phyloP scores from a whole-genome alignment of 2,797 vertebrate genomes.

The Mareca penelope region DNA sequence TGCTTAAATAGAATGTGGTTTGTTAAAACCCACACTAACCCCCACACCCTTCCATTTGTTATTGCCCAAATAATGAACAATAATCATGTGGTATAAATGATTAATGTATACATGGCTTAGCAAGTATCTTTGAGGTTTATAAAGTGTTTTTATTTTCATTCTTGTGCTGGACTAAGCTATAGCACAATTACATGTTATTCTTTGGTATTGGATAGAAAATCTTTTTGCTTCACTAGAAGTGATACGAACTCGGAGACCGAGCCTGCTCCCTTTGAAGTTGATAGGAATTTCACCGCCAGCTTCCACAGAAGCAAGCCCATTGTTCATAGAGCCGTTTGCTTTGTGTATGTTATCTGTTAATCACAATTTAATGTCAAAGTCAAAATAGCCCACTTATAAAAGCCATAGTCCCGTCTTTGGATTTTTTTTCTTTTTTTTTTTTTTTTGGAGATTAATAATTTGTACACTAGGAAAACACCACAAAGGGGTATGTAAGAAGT shows the following conservation, averaged over 20 bases:
- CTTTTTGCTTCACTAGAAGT: slow-evolving; percentile 7
- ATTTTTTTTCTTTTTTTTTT: background rate
- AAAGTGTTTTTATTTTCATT: slow-evolving; percentile 81
- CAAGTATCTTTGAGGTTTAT: slow-evolving; percentile 81
- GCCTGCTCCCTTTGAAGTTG: slow-evolving; percentile 20
- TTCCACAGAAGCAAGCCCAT: slow-evolving; percentile 26
- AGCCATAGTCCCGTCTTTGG: background rate
- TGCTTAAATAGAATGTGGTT: slow-evolving; percentile 87
- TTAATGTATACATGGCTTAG: slow-evolving; percentile 84
- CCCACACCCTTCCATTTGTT: slow-evolving; percentile 84
- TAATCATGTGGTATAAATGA: slow-evolving; percentile 84
- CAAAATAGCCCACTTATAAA: background rate
- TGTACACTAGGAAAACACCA: background rate
- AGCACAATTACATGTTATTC: slow-evolving; percentile 67
- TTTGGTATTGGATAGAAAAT: slow-evolving; percentile 31
- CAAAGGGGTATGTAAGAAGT: background rate
- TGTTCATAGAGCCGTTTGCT: slow-evolving; percentile 46
- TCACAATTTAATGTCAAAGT: slow-evolving; percentile 39
- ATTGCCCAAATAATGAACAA: slow-evolving; percentile 83
- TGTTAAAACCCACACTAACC: slow-evolving; percentile 84
- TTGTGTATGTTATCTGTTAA: slow-evolving; percentile 22
- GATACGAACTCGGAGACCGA: background rate
- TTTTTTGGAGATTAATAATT: background rate
- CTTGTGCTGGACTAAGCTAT: slow-evolving; percentile 58
- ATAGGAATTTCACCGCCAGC: slow-evolving; percentile 28